phyloP scores from a whole-genome alignment of 2,797 vertebrate genomes.

The Coracias cyanogaster region DNA sequence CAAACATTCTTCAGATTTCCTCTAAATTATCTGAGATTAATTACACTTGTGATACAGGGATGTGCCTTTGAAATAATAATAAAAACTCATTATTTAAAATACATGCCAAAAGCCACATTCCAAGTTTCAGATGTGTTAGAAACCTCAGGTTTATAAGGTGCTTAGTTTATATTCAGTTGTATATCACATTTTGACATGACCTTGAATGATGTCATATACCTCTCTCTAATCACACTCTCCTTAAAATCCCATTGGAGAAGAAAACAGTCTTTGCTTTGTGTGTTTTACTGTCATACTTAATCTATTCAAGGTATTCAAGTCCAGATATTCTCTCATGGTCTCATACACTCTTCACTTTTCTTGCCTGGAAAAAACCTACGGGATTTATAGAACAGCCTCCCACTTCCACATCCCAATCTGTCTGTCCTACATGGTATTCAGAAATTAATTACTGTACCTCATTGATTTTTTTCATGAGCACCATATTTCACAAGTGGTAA shows the following conservation, averaged over 20 bases:
- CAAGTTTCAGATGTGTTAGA: neutral
- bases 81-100: neutral
- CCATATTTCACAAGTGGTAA: neutral
- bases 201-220: neutral
- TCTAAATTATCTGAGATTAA: neutral
- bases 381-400: neutral
- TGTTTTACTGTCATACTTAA: neutral
- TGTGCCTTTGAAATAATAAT: neutral
- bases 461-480: neutral
- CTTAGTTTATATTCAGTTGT: neutral
- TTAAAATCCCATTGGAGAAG: neutral
- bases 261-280: neutral
- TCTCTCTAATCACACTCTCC: neutral
- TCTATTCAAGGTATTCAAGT: neutral
- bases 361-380: neutral
- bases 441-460: neutral
- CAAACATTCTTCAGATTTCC: neutral
- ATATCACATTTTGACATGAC: neutral
- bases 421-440: neutral
- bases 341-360: neutral
- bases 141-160: neutral
- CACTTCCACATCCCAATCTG: neutral
- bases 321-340: neutral
- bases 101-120: neutral
- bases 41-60: neutral